phyloP scores from a whole-genome alignment of 1,140 invertebrate species.

The Macrobrachium nipponense region DNA sequence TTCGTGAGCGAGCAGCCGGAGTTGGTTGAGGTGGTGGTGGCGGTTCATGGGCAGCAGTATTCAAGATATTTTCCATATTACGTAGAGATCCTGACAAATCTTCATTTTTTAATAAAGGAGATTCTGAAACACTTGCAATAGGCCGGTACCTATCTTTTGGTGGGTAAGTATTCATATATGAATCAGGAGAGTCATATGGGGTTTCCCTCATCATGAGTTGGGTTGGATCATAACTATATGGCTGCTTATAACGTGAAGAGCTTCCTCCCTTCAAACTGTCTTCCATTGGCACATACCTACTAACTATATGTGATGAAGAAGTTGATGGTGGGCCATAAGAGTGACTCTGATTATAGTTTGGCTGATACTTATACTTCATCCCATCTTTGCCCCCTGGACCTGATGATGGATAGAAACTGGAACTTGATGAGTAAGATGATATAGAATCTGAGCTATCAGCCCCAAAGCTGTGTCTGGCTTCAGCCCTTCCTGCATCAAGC shows the following conservation, averaged over 20 bases:
- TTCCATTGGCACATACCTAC: slow-evolving; percentile 56
- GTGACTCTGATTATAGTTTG: slow-evolving; percentile 35
- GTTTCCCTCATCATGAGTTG: slow-evolving; percentile 40
- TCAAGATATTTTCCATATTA: slow-evolving; percentile 53
- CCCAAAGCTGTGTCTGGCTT: slow-evolving; percentile 59
- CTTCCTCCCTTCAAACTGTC: slow-evolving; percentile 36
- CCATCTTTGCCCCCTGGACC: slow-evolving; percentile 55
- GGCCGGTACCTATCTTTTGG: slow-evolving; percentile 47
- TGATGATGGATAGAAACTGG: slow-evolving; percentile 64
- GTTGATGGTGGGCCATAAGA: slow-evolving; percentile 35
- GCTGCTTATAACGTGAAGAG: slow-evolving; percentile 32
- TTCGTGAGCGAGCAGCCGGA: slow-evolving; percentile 33
- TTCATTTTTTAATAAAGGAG: slow-evolving; percentile 48
- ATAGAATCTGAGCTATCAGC: slow-evolving; percentile 64
- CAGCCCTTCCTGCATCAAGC: slow-evolving; percentile 47
- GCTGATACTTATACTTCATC: slow-evolving; percentile 53
- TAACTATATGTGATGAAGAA: slow-evolving; percentile 52
- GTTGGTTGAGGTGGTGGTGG: slow-evolving; percentile 23
- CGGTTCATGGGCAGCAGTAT: slow-evolving; percentile 25
- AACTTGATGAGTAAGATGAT: slow-evolving; percentile 62
- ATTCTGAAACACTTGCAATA: slow-evolving; percentile 37
- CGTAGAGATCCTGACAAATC: slow-evolving; percentile 50
- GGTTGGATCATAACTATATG: slow-evolving; percentile 53
- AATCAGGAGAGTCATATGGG: slow-evolving; percentile 45
- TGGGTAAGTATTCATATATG: slow-evolving; percentile 51